Conservation (phyloP, 1,140 invertebrate genomes). For the Brachionus angularis region DNA sequence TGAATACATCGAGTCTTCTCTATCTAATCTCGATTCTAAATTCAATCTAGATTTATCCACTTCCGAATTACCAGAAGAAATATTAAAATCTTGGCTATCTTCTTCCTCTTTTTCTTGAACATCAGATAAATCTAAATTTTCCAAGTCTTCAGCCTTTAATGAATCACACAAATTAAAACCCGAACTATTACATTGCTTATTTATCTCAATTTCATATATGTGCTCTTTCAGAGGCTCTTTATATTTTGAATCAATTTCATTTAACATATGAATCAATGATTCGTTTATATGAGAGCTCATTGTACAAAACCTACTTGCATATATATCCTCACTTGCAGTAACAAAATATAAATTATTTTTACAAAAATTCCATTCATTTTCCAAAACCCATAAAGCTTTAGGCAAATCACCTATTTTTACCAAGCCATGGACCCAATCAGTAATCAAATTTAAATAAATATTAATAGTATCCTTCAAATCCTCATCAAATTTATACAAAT, state of each 20-base stretch:
- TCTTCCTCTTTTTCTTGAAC: neutral
- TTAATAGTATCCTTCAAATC: constrained; percentile 8
- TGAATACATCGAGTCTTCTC: no score
- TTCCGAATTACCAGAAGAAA: no score
- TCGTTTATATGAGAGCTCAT: neutral
- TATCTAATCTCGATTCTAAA: no score
- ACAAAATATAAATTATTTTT: constrained; percentile 43
- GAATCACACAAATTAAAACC: no score
- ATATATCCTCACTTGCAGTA: constrained; percentile 28
- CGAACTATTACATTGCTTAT: neutral
- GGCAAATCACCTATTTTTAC: neutral
- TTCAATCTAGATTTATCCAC: no score
- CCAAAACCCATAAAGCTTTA: constrained; percentile 14
- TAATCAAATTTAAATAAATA: constrained; percentile 34
- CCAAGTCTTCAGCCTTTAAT: neutral
- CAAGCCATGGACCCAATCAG: constrained; percentile 24
- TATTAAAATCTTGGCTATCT: no score
- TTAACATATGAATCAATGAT: constrained; percentile 22
- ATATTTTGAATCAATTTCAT: constrained; percentile 2
- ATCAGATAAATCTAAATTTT: neutral
- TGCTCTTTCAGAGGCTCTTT: constrained; percentile 24
- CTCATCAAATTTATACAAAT: constrained; percentile 30
- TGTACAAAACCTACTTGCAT: constrained; percentile 29
- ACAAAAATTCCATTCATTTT: constrained; percentile 43
- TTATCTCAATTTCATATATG: neutral